Evolutionary conservation across 2,888 invertebrate genomes (phyloP).

Genomic region (Amblyteles armatorius): DNA sequence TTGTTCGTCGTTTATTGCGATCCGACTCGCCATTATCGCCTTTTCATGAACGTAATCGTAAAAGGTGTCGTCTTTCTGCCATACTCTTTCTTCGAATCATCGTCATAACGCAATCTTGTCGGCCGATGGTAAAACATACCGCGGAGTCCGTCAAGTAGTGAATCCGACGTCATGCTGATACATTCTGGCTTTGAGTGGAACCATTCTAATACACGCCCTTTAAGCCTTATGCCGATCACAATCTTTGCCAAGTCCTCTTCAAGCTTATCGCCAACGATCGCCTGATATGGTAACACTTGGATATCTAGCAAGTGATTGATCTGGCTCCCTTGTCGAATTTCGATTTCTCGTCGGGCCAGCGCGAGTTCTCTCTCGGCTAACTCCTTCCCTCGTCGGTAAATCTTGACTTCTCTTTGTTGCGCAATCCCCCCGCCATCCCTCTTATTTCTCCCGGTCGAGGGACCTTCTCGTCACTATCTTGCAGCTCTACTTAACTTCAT

Average conservation of each 20-base stretch:
- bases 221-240: constrained; percentile 41
- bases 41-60: constrained; percentile 63
- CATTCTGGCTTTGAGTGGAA: constrained; percentile 52
- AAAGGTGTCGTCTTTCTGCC: constrained; percentile 46
- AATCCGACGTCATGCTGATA: constrained; percentile 35
- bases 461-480: too few relatives aligned
- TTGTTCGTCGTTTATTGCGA: constrained; percentile 32
- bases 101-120: constrained; percentile 20
- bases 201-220: constrained; percentile 51
- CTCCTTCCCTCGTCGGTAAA: constrained; percentile 19
- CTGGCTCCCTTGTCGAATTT: not conserved
- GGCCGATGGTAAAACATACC: constrained; percentile 36
- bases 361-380: constrained; percentile 19
- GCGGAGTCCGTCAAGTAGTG: constrained; percentile 5
- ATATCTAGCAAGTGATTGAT: too few relatives aligned
- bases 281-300: too few relatives aligned
- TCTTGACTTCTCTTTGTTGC: constrained; percentile 8
- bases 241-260: constrained; percentile 38
- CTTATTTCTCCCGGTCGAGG: too few relatives aligned
- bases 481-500: too few relatives aligned
- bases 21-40: constrained; percentile 62
- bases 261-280: not conserved
- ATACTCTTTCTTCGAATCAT: constrained; percentile 46
- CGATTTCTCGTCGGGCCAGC: constrained; percentile 29
- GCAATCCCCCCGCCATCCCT: too few relatives aligned